Evolutionary conservation across 1,140 invertebrate genomes (phyloP), one percentile per base, ranked within the genome.

Genomic region (Tetramorium alpestre): DNA sequence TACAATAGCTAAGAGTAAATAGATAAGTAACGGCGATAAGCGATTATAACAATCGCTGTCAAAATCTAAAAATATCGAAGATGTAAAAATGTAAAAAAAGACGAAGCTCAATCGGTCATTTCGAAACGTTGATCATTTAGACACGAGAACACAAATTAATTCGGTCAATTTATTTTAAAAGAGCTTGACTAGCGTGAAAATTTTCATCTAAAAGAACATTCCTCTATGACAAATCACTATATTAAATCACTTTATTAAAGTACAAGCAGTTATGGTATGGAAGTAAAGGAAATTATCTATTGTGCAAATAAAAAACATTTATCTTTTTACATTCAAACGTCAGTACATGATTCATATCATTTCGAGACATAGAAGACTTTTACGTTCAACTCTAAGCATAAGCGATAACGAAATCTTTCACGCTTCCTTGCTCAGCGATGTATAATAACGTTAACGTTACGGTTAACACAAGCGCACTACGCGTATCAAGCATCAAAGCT

Each of bases 121-220:
- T 73, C 25, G n/a, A 75, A 73, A 60, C 1, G 13, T 49, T 25
- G 3, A 54, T 60, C 8, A 60, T 60, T 84, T 60, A 13, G 47
- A 84, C 16, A n/a, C 25, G 25, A 25, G n/a, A 75, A 62, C 69
- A 13, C 47, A 58, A 73, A 60, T 73, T 60, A 60, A 84, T 73
- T 73, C 18, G 54, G 8, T 33, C 25, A 18, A 41, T 56, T 75
- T 73, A 84, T 75, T 2, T 47, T 33, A 38, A 49, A 49, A 25
- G 8, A 75, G 58, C 54, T 33, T 60, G 28, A 82, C n/a, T 60
- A 3, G 80, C 80, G 38, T 84, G 80, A 84, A 84, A 84, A 60
- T 60, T 84, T 75, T 75, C 80, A n/a, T 84, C 25, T 22, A 47
- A 60, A 49, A 47, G 41, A 5, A 22, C 56, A 33, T 33, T 33